Base-by-base conservation (phyloP, 2,888 invertebrate species). In the Dicycla oo region DNA sequence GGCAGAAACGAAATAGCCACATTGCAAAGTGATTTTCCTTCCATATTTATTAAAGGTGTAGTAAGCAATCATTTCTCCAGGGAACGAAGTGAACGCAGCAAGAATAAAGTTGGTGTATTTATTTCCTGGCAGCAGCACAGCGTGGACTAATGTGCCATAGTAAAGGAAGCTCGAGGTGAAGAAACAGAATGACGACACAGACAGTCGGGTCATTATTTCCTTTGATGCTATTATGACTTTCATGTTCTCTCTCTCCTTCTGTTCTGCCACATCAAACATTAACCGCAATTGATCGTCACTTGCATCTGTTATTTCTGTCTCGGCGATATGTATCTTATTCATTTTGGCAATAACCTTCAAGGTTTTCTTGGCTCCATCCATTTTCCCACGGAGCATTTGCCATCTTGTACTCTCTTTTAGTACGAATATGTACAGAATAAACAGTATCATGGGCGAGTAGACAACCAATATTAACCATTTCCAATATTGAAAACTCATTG, bases 101-200 rank as follows among this genome's bases (percentile, higher is more conserved):
- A 94, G 75, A 61, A 94, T 88, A 65, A 94, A 94, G 80, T 94
- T 94, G 0, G 88, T 91, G 56, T 94, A 94, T 85, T 94, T 94
- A 70, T 94, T 91, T 51, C 94, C 94, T 3, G 94, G 94, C 47
- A 94, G 72, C 8, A 93, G 82, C 8, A 94, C 91, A 4, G 92
- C 90, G 75, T 94, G 91, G 0, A 94, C 89, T 13, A 92, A 86
- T 66, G 91, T 84, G 0, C 94, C 94, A 51, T 93, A 94, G 62
- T 94, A 94, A 0, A 94, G 83, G 64, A 94, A 94, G 77, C 94
- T 94, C 0, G 94, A 92, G 1, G 94, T 87, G 58, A 94, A 95
- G 51, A 93, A 93, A 73, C 94, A 93, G 73, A 92, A 89, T 8
- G 93, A 92, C 0, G 91, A 82, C 6, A 94, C 94, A 3, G 82